Base-by-base conservation (phyloP, 2,888 invertebrate genomes). In the Deilephila porcellus region DNA sequence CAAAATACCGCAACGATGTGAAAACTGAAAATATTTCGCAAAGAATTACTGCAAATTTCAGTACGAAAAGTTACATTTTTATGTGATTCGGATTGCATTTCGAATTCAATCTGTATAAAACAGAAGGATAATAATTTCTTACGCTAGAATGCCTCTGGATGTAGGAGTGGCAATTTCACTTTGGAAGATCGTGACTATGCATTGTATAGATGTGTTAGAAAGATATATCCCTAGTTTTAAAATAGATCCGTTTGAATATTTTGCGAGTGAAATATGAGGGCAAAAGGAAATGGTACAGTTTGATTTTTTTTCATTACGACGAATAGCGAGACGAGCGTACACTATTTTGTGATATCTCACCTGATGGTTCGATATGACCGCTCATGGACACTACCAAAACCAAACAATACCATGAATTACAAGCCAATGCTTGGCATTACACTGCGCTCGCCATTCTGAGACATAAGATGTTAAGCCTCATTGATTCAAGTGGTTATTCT, bases 41-140 rank as follows among this genome's bases (percentile, higher is more conserved):
- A 25, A 67, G 67, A 52, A 67, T 52, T 67, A 67, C 52, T 25
- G 29, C 29, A 52, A 25, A 67, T 52, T 67, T 67, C 45, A 52
- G 45, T 67, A 7, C 25, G 20, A 4, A 1, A 37, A 63, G 63
- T 45, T 45, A 64, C 4, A 6, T 67, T 52, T 52, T 52, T 67
- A 52, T 67, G n/a, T 37, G 20, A 14, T 63, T 45, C 45, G 45
- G 52, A 67, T 67, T 67, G 52, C 29, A 52, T 52, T 67, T 52
- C 17, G 17, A 67, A 67, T 52, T 52, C 20, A 8, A 45, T 64
- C 20, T 67, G 60, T 45, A 25, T 52, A 52, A 52, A 25, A 52
- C 8, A 62, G 11, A 29, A 62, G 32, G 29, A 62, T 32, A 34
- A 62, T 62, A 62, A 62, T 32, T 62, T 62, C 1, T 6, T 62